Percentiles rank a stretch among this genome's conserved stretches.
Evolutionary conservation across 1,140 invertebrate genomes (phyloP).

Genomic region (Bombus haemorrhoidalis): DNA sequence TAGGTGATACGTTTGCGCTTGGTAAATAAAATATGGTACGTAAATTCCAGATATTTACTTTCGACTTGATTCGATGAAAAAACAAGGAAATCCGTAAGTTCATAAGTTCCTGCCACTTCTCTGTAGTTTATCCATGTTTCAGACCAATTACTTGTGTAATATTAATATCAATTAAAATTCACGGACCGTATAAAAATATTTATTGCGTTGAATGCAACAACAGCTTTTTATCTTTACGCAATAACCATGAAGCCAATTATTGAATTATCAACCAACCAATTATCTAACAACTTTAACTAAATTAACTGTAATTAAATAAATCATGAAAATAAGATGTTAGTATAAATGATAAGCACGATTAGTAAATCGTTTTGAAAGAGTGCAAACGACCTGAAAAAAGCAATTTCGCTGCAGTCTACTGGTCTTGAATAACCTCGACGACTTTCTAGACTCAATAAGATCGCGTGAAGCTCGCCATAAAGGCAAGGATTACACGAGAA

Average conservation of each 20-base stretch:
- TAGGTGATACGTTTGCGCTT: not conserved
- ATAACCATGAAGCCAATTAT: not conserved
- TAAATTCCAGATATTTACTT: not conserved
- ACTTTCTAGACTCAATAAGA: constrained; percentile 20
- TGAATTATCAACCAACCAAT: not conserved
- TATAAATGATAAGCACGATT: not conserved
- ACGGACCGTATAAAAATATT: not conserved
- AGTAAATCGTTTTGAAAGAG: not conserved
- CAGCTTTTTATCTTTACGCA: not conserved
- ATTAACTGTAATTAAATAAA: not conserved
- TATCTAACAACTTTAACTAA: not conserved
- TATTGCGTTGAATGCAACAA: too few species aligned
- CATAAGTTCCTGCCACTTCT: not conserved
- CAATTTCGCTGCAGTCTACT: not conserved
- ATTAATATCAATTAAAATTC: not conserved
- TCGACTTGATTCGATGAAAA: not conserved
- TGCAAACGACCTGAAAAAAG: not conserved
- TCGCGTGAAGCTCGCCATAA: constrained; percentile 11
- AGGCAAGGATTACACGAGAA: not conserved
- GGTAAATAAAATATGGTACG: not conserved
- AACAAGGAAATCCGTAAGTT: not conserved
- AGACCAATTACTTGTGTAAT: not conserved
- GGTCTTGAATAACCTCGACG: not conserved
- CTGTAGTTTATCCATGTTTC: not conserved
- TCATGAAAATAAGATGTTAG: not conserved